phyloP scores from a whole-genome alignment of 1,140 invertebrate genomes.

The Pinna nobilis region DNA sequence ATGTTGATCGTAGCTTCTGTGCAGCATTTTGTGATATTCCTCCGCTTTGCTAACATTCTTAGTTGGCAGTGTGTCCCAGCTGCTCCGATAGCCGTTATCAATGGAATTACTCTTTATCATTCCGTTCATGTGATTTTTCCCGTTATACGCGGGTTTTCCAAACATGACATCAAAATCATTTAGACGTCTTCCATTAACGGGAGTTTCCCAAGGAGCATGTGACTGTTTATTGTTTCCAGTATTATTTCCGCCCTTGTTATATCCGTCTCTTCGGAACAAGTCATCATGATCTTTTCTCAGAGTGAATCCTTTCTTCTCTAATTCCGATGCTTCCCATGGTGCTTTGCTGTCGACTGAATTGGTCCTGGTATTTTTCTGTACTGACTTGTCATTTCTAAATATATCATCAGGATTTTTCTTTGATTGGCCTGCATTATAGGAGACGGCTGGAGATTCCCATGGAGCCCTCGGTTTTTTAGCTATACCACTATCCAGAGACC shows the following conservation, averaged over 20 bases:
- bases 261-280: constrained; percentile 4
- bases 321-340: constrained; percentile 15
- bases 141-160: constrained; percentile 18
- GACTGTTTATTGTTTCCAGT: background rate
- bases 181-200: background rate
- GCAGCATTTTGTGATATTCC: constrained; percentile 2
- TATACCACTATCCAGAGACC: too few relatives aligned
- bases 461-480: too few relatives aligned
- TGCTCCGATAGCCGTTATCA: background rate
- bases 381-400: constrained; percentile 15
- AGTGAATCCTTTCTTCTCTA: background rate
- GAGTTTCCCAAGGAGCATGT: background rate
- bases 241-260: background rate
- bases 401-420: constrained; percentile 14
- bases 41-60: constrained; percentile 7
- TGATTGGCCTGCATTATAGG: too few relatives aligned
- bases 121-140: background rate
- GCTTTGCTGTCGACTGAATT: too few relatives aligned
- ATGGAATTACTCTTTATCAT: background rate
- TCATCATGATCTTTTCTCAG: constrained; percentile 8
- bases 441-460: too few relatives aligned
- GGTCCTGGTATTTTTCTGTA: background rate
- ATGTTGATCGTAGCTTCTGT: background rate
- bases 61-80: background rate
- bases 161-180: constrained; percentile 17